Base-by-base conservation (phyloP, 2,888 invertebrate species). In the Physocephala rufipes region DNA sequence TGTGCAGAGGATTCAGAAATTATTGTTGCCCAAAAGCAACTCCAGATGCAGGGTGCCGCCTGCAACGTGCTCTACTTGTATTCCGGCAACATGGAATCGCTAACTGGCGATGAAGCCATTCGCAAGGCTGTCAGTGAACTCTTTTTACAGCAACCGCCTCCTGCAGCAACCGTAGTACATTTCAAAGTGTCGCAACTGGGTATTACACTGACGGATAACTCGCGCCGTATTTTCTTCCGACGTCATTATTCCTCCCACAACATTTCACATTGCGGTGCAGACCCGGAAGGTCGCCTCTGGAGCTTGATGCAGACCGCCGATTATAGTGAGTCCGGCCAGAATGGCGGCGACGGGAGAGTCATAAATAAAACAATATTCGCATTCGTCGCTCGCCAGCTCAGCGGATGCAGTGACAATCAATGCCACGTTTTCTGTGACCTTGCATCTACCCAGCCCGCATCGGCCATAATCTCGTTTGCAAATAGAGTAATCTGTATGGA, bases 351-450 rank as follows among this genome's bases (percentile, higher is more conserved):
- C 15, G 72, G 76, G 9, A 76, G 78, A 9, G 19, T 72, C 0
- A 76, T 79, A 0, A 79, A 80, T 9, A 82, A 81, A 82, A 91
- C 95, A 75, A 92, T 96, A 79, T 99, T 98, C 87, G 98, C 97
- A 71, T 98, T 98, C 87, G 96, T 99, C 76, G 97, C 97, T 43
- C 90, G 94, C 81, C 91, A 95, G 87, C 90, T 93, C 45, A 92
- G 94, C 51, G 93, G 93, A 74, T 89, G 90, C 75, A 89, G 90
- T 16, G 97, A 97, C 87, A 99, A 99, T 88, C 94, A 96, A 87
- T 98, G 98, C 87, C 97, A 98, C 88, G 90, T 99, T 75, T 98
- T 99, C 87, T 97, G 97, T 24, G 97, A 99, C 84, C 87, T 97
- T 71, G 96, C 97, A 82, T 92, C 94, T 0, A 94, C 94, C 80